A percentile compares a stretch with the other conserved stretches of the same genome.
Conservation (phyloP, 2,797 vertebrate genomes). For the Galaxias olidus region DNA sequence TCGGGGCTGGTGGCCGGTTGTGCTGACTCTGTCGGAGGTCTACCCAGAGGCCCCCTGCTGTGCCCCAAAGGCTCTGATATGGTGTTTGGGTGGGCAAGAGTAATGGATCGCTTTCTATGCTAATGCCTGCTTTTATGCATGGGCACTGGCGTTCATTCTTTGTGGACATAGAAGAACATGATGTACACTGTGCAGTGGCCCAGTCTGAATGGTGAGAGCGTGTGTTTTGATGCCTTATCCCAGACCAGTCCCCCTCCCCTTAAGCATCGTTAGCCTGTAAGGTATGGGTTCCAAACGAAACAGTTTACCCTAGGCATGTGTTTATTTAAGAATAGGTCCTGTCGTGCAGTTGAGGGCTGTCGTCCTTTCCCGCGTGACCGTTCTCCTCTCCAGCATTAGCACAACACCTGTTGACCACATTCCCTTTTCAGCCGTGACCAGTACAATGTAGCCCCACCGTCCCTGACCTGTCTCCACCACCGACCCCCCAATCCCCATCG, state of each 20-base stretch:
- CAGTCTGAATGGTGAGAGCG: too few species aligned
- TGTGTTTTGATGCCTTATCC: too few species aligned
- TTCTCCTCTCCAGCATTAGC: constrained; percentile 23
- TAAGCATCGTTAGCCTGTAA: too few species aligned
- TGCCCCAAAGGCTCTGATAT: constrained; percentile 10
- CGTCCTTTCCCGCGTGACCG: constrained; percentile 14
- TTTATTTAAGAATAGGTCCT: too few species aligned
- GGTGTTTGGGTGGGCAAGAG: constrained; percentile 10
- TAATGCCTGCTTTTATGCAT: constrained; percentile 5
- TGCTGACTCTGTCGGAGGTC: constrained; percentile 31
- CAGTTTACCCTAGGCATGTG: too few species aligned
- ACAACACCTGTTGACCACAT: constrained; percentile 37
- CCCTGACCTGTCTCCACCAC: constrained; percentile 41
- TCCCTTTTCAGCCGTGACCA: constrained; percentile 25
- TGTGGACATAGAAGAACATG: too few species aligned
- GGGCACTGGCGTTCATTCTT: too few species aligned
- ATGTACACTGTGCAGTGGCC: too few species aligned
- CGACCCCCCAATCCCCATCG: constrained; percentile 1
- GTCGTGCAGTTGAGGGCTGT: too few species aligned
- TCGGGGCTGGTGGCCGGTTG: constrained; percentile 34
- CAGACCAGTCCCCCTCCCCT: too few species aligned
- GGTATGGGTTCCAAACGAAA: too few species aligned
- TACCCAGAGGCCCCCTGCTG: not conserved
- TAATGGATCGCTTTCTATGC: constrained; percentile 24
- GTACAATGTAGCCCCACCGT: constrained; percentile 46